Conservation (phyloP, 2,888 invertebrate species). For the Synanthedon andrenaeformis region DNA sequence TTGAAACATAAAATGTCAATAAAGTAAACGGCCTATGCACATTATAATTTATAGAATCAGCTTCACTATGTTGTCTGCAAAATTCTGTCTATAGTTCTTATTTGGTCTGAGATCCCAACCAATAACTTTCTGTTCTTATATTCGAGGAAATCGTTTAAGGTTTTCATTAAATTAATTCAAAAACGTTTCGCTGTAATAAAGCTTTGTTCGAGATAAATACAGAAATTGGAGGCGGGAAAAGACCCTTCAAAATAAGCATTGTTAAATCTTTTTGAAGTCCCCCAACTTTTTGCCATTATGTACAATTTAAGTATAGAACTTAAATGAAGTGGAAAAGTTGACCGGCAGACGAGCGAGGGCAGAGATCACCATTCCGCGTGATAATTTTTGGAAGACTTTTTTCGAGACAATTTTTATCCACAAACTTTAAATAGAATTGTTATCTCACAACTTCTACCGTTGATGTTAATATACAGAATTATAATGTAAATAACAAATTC, state of each 20-base stretch:
- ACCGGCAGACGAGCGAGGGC: conserved; percentile 21
- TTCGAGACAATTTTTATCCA: background rate
- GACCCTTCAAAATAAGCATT: conserved; percentile 63
- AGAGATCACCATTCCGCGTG: conserved; percentile 29
- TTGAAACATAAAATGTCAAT: too few species aligned
- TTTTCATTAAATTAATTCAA: background rate
- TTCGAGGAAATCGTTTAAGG: background rate
- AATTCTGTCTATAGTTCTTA: too few species aligned
- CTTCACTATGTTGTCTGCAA: too few species aligned
- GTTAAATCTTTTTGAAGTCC: conserved; percentile 64
- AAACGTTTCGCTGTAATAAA: conserved; percentile 14
- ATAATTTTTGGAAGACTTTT: background rate
- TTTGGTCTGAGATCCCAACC: background rate
- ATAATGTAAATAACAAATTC: too few species aligned
- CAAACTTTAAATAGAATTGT: too few species aligned
- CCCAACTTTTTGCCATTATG: conserved; percentile 60
- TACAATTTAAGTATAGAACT: conserved; percentile 65
- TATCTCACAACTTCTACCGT: too few species aligned
- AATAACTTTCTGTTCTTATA: background rate
- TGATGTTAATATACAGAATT: too few species aligned
- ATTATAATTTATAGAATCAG: too few species aligned
- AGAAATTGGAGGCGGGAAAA: conserved; percentile 34
- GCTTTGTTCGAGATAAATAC: conserved; percentile 39
- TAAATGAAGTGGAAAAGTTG: conserved; percentile 69
- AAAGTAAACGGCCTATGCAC: too few species aligned